These are phyloP conservation scores for Sturnira hondurensis DNA, from an alignment of 2,113 vertebrate species.

Conservation along the genomic window DNA sequence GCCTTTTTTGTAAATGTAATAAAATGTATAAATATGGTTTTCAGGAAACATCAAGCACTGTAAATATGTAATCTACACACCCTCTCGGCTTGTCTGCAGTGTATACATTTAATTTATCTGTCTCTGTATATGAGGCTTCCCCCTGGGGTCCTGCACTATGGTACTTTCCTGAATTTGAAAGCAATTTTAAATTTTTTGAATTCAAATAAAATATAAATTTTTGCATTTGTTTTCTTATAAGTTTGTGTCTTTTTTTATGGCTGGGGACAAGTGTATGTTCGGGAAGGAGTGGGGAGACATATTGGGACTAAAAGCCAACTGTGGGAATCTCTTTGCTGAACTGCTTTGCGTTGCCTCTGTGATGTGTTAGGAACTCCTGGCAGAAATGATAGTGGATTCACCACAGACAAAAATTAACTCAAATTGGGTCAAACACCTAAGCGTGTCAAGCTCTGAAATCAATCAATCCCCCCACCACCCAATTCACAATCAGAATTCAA, in stretches of 20 bases:
- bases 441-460: neutral
- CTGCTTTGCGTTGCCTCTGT: neutral
- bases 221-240: conserved; percentile 84
- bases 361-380: neutral
- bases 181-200: conserved; percentile 99
- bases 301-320: neutral
- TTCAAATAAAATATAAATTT: conserved; percentile 96
- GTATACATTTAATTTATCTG: conserved; percentile 99
- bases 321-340: neutral
- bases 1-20: conserved; percentile 95
- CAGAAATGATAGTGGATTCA: neutral
- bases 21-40: conserved; percentile 99
- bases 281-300: neutral
- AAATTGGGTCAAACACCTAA: neutral
- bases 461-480: neutral
- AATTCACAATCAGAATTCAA: neutral
- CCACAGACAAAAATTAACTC: neutral
- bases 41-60: conserved; percentile 87
- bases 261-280: neutral
- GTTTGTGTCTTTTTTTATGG: conserved; percentile 44
- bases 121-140: conserved; percentile 99
- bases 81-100: conserved; percentile 97
- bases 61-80: conserved; percentile 97
- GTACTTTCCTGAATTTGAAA: conserved; percentile 98
- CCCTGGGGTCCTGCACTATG: conserved; percentile 94